Base-by-base conservation (phyloP, 2,797 vertebrate genomes). In the Peromyscus aztecus region DNA sequence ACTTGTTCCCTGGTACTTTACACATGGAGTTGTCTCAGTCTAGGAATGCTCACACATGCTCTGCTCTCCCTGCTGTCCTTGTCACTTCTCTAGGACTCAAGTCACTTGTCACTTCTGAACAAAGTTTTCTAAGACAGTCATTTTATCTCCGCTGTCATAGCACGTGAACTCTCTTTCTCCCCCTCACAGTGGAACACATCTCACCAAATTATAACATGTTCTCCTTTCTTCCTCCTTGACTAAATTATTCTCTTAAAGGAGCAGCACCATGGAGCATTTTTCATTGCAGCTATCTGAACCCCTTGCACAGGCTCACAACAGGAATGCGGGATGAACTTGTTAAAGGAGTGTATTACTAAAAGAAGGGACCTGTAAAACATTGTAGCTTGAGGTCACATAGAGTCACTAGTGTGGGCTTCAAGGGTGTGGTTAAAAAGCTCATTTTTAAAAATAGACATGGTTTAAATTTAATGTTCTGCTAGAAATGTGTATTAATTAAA, bases 251-350 rank as follows among this genome's bases (percentile, higher is more conserved):
- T 71, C 40, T 85, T 11, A 52, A 94, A 71, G 31, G n/a, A 92
- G 61, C 16, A 11, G 14, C 19, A 1, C 57, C 31, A 3, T 55
- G 55, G 34, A n/a, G 49, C 69, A 63, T 89, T 95, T 95, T 91
- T 95, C 87, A 90, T 90, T 84, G 40, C 87, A 93, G 93, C 88
- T 96, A 40, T n/a, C 86, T 94, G 52, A 93, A 2, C 21, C 27
- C 31, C 77, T 91, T 73, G 52, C 40, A 16, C 29, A 90, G 63
- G n/a, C 31, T 89, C 55, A 73, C 90, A 88, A 77, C 1, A 94
- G 29, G 46, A 91, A 61, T 29, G 49, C 52, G 55, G 2, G 6
- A 55, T 80, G 78, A 91, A 90, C 29, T 80, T 76, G 52, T 90
- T 49, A 92, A 96, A 52, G 91, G 59, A 89, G 31, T 77, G 27